Percentiles rank a stretch among this genome's conserved stretches.
Evolutionary conservation across 2,888 invertebrate species (phyloP).

Genomic region (Ennomos erosarius): DNA sequence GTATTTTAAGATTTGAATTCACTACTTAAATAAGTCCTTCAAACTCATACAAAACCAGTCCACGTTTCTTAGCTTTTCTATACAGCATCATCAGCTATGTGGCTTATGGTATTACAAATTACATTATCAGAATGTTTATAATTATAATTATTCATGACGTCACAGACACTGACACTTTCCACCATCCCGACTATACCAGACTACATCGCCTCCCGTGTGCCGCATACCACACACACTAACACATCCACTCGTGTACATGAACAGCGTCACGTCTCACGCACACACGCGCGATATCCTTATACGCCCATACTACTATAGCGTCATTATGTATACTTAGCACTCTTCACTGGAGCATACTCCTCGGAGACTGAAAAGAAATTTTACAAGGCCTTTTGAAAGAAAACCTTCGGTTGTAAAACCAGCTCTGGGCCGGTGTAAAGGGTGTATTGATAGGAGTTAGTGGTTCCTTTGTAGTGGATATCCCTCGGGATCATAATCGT

Average conservation of each 20-base stretch:
- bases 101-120: conserved; percentile 32
- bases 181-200: conserved; percentile 53
- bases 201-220: conserved; percentile 52
- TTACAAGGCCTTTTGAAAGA: conserved; percentile 69
- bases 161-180: conserved; percentile 52
- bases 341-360: conserved; percentile 65
- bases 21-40: too few species aligned
- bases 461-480: conserved; percentile 67
- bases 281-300: conserved; percentile 52
- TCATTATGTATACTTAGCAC: conserved; percentile 58
- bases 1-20: too few species aligned
- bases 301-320: conserved; percentile 64
- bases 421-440: conserved; percentile 42
- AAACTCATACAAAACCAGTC: too few species aligned
- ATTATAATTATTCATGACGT: conserved; percentile 50
- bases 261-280: conserved; percentile 63
- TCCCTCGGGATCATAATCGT: conserved; percentile 59
- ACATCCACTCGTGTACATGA: conserved; percentile 37
- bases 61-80: too few species aligned
- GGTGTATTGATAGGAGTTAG: conserved; percentile 61
- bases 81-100: too few species aligned
- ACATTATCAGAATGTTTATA: conserved; percentile 27
- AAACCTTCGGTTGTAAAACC: conserved; percentile 60
- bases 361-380: conserved; percentile 73
- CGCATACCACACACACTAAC: conserved; percentile 67